These are phyloP conservation scores for Poecilia picta DNA, from an alignment of 2,797 vertebrate genomes.

Conservation along the genomic window DNA sequence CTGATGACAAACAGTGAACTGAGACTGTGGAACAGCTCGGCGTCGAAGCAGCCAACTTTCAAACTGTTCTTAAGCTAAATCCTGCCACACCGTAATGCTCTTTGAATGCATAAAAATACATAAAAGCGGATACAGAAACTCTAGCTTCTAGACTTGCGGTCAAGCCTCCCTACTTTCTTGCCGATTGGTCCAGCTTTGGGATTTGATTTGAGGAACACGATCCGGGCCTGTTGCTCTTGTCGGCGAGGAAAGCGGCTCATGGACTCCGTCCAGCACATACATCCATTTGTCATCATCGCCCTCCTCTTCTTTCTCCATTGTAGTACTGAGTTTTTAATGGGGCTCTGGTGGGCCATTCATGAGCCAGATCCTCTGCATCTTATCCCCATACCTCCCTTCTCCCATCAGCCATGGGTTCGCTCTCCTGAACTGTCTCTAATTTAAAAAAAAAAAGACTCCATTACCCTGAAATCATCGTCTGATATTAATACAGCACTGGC, in stretches of 20 bases:
- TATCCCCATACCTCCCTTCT: constrained; percentile 34
- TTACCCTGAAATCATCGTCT: neutral
- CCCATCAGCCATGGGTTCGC: neutral
- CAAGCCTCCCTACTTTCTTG: constrained; percentile 36
- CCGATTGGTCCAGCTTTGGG: constrained; percentile 48
- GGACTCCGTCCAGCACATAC: constrained; percentile 76
- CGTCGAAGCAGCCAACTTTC: constrained; percentile 1
- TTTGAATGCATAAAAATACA: constrained; percentile 35
- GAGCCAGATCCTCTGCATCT: constrained; percentile 49
- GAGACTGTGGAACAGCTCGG: neutral
- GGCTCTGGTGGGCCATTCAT: constrained; percentile 52
- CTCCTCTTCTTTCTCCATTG: constrained; percentile 60
- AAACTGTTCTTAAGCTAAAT: constrained; percentile 17
- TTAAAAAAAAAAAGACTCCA: neutral
- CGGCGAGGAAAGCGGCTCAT: constrained; percentile 51
- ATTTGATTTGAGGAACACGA: constrained; percentile 62
- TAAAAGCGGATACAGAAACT: constrained; percentile 51
- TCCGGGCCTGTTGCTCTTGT: constrained; percentile 57
- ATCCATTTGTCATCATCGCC: constrained; percentile 78
- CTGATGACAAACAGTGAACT: constrained; percentile 4
- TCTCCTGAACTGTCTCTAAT: neutral
- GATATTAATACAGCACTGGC: neutral
- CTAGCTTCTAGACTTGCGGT: constrained; percentile 62
- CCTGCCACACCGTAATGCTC: neutral
- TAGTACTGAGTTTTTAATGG: constrained; percentile 70